These are phyloP conservation scores for Thripadectes ignobilis DNA, from an alignment of 2,797 vertebrate genomes.

Conservation along the genomic window DNA sequence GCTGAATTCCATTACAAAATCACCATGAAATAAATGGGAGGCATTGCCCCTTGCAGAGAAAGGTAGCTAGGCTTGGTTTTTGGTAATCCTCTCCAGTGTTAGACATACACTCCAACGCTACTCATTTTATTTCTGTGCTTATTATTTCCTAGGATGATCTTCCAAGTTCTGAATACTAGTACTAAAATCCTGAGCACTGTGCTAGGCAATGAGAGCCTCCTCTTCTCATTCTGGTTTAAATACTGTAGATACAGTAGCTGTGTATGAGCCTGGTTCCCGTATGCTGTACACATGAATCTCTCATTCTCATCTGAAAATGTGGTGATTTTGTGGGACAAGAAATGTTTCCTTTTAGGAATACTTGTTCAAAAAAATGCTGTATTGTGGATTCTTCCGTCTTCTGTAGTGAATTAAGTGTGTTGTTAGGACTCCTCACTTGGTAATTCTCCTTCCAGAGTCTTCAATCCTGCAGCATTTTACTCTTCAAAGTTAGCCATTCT, in stretches of 20 bases:
- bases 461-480: neutral
- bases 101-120: accelerated
- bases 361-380: neutral
- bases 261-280: neutral
- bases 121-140: neutral
- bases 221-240: neutral
- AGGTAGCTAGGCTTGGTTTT: neutral
- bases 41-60: neutral
- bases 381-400: neutral
- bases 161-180: neutral
- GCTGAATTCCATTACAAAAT: neutral
- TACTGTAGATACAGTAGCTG: neutral
- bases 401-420: neutral
- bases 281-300: neutral
- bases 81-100: neutral
- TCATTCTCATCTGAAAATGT: neutral
- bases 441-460: neutral
- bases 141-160: neutral
- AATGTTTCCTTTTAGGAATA: neutral
- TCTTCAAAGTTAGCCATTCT: neutral
- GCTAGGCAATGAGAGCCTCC: neutral
- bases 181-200: neutral
- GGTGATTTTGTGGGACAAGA: neutral
- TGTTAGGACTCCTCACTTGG: neutral
- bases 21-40: neutral